Evolutionary conservation across 2,888 invertebrate species (phyloP).

Genomic region (Agriopis aurantiaria): DNA sequence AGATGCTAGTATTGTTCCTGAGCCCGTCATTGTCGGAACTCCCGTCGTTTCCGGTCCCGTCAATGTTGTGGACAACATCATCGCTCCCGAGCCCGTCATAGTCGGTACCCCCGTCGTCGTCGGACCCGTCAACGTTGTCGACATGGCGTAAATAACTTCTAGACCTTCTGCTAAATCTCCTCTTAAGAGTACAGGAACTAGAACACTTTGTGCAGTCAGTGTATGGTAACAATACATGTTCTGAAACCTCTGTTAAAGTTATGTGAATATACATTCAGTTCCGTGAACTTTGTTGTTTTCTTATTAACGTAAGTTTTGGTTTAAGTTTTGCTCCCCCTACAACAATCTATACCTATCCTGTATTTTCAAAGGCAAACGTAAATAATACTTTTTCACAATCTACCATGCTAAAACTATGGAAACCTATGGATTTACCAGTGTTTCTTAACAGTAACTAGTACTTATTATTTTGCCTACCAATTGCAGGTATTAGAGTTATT

Average conservation of each 20-base stretch:
- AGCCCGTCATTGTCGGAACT: constrained; percentile 21
- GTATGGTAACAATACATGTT: constrained; percentile 28
- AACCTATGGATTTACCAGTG: too few relatives aligned
- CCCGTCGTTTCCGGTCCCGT: constrained; percentile 15
- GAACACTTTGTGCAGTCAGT: constrained; percentile 27
- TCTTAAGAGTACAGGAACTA: constrained; percentile 33
- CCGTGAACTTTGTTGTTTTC: constrained; percentile 17
- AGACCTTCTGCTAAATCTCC: constrained; percentile 3
- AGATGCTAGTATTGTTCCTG: constrained; percentile 10
- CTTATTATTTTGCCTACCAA: too few relatives aligned
- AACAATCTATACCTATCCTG: background rate
- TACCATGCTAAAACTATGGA: too few relatives aligned
- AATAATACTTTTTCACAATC: too few relatives aligned
- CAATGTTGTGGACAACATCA: constrained; percentile 4
- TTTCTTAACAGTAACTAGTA: too few relatives aligned
- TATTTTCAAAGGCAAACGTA: background rate
- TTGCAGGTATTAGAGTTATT: too few relatives aligned
- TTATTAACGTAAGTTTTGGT: background rate
- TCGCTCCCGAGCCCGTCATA: constrained; percentile 1
- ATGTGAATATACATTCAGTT: constrained; percentile 41
- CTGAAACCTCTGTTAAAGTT: constrained; percentile 38
- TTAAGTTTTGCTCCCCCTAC: background rate
- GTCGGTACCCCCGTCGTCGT: too few relatives aligned
- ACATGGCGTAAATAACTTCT: background rate
- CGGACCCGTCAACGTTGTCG: constrained; percentile 28